Evolutionary conservation across 2,888 invertebrate genomes (phyloP), one percentile per base, ranked within the genome.

Genomic region (Conchocele bisecta): DNA sequence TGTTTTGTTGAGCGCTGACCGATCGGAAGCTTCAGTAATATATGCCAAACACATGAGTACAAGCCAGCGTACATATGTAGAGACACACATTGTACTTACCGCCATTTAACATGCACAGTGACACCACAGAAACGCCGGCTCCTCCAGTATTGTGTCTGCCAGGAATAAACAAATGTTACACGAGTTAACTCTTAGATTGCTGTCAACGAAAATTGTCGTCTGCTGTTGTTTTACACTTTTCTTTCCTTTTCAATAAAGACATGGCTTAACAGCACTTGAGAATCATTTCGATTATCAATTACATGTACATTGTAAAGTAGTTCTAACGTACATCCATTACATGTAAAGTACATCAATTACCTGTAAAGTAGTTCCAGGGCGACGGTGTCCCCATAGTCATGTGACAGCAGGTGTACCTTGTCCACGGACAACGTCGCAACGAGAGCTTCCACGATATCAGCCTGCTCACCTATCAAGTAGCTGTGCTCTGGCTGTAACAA

Each of bases 311-410:
- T n/a, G n/a, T n/a, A n/a, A n/a, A n/a, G n/a, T n/a, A n/a, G n/a
- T n/a, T n/a, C n/a, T n/a, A n/a, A n/a, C n/a, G n/a, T n/a, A n/a
- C n/a, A 15, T 35, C 26, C 15, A 15, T 22, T n/a, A 51, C 0
- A 17, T 15, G 15, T 35, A 29, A 15, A 13, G 17, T 24, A n/a
- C n/a, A n/a, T n/a, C 13, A 53, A 31, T 37, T 80, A 87, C 85
- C 88, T 87, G 24, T 86, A 84, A n/a, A 91, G 67, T 17, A 91
- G 69, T 66, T 91, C 91, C 64, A 89, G 85, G 4, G 89, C 89
- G 20, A 91, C 90, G 4, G 91, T 89, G 69, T 91, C 91, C 1
- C 91, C 91, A 73, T 89, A 89, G 79, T 91, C 91, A 82, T 91
- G 91, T 26, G 90, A 81, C 51, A 91, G 61, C 5, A 91, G 37